Conservation (phyloP, 2,797 vertebrate species). For the Microcaecilia unicolor region DNA sequence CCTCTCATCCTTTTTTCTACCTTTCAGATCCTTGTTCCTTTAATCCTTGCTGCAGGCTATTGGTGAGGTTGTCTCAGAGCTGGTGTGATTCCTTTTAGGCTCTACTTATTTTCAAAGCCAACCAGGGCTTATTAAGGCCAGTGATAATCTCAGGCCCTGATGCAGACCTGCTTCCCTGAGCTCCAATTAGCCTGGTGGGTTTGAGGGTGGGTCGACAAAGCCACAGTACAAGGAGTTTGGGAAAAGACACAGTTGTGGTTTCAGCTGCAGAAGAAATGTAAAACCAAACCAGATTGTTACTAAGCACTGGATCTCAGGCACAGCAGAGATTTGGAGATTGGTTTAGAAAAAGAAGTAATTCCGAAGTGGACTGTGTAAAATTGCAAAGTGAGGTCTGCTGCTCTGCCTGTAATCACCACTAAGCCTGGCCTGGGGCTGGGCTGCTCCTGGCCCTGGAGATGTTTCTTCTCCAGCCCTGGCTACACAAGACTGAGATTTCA, state of each 20-base stretch:
- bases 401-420: too few relatives aligned
- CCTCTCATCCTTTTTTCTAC: constrained; percentile 30
- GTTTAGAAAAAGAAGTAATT: too few relatives aligned
- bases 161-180: constrained; percentile 50
- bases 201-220: constrained; percentile 23
- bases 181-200: constrained; percentile 29
- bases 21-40: constrained; percentile 56
- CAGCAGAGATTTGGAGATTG: too few relatives aligned
- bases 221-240: constrained; percentile 10
- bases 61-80: constrained; percentile 50
- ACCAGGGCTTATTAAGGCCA: constrained; percentile 56
- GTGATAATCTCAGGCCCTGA: constrained; percentile 55
- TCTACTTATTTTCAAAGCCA: constrained; percentile 55
- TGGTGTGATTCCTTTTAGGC: constrained; percentile 47
- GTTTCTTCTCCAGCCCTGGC: too few relatives aligned
- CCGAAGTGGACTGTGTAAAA: too few relatives aligned
- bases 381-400: too few relatives aligned
- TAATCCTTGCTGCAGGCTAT: constrained; percentile 94
- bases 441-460: too few relatives aligned
- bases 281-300: too few relatives aligned
- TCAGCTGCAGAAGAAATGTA: too few relatives aligned
- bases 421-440: too few relatives aligned
- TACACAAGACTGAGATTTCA: too few relatives aligned
- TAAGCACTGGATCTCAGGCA: too few relatives aligned
- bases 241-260: constrained; percentile 21